phyloP scores from a whole-genome alignment of 2,113 vertebrate genomes.

The Butorides virescens region DNA sequence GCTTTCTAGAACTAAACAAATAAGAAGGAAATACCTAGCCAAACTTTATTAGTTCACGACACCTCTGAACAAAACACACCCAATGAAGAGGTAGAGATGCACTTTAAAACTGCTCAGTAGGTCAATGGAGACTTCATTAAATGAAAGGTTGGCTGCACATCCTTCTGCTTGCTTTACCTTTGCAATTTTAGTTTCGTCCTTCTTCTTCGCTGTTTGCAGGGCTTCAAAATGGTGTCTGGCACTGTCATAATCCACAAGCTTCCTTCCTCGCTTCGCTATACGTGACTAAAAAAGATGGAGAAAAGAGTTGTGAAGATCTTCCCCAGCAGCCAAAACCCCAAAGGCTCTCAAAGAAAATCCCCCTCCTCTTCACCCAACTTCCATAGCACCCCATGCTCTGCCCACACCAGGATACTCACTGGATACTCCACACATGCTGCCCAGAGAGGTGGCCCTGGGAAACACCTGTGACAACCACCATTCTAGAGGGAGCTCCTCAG shows the following conservation, averaged over 20 bases:
- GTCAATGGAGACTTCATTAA: background rate
- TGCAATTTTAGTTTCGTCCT: slow-evolving; percentile 92
- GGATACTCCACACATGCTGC: background rate
- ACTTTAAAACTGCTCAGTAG: background rate
- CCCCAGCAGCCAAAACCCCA: background rate
- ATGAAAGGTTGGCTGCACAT: background rate
- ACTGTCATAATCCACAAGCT: slow-evolving; percentile 96
- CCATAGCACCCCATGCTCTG: background rate
- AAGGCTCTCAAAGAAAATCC: background rate
- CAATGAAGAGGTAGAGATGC: background rate
- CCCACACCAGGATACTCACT: background rate
- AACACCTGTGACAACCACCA: background rate
- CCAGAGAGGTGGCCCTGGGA: background rate
- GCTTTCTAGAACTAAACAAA: background rate
- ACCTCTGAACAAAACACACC: background rate
- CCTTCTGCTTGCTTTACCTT: slow-evolving; percentile 81
- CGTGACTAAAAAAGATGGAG: slow-evolving; percentile 77
- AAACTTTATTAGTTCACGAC: background rate
- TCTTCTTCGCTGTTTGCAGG: slow-evolving; percentile 95
- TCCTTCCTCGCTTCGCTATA: slow-evolving; percentile 95
- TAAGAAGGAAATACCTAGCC: background rate
- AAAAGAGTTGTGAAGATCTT: background rate
- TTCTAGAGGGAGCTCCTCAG: background rate
- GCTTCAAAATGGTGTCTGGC: slow-evolving; percentile 93
- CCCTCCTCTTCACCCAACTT: background rate